Base-by-base conservation (phyloP, 2,113 vertebrate genomes). In the Ascaphus truei region DNA sequence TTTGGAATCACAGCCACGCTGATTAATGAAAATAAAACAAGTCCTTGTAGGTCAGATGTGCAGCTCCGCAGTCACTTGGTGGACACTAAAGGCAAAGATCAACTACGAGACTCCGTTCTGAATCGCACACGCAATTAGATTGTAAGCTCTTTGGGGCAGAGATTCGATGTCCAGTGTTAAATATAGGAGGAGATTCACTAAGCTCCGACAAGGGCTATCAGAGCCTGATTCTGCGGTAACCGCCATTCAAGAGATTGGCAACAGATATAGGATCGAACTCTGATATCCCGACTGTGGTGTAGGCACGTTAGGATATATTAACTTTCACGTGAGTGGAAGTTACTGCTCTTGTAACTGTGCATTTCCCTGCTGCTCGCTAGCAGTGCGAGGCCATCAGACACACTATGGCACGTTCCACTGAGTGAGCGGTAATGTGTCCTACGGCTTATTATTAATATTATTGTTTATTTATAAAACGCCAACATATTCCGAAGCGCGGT, bases 1-100 rank as follows among this genome's bases (percentile, higher is more conserved):
- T 53, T 68, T 63, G 56, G 59, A 73, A 67, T 62, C 0, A 0
- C 37, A 59, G 59, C 23, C 64, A 69, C 64, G 13, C 26, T 37
- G 71, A 67, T 72, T 15, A 58, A 56, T 45, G 23, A 68, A 47
- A 39, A 57, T 30, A 34, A 6, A 50, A 55, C 26, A 52, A 31
- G 5, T 11, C 20, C 55, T 48, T 64, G 0, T 0, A 55, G 10
- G 63, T 52, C 26, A 66, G 18, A 41, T 55, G 41, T 30, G 50
- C 26, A 12, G 48, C 25, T 11, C 6, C 2, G 15, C 36, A 20
- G 31, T 20, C 50, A 55, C n/a, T 11, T n/a, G 26, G 16, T 48
- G 41, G 29, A 62, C n/a, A 22, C 22, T 9, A 33, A 41, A 47
- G 39, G 13, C 41, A 48, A 20, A 16, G 43, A 8, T 48, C 16